These are phyloP conservation scores for Luehdorfia chinensis DNA, from an alignment of 1,140 invertebrate species.

Conservation along the genomic window DNA sequence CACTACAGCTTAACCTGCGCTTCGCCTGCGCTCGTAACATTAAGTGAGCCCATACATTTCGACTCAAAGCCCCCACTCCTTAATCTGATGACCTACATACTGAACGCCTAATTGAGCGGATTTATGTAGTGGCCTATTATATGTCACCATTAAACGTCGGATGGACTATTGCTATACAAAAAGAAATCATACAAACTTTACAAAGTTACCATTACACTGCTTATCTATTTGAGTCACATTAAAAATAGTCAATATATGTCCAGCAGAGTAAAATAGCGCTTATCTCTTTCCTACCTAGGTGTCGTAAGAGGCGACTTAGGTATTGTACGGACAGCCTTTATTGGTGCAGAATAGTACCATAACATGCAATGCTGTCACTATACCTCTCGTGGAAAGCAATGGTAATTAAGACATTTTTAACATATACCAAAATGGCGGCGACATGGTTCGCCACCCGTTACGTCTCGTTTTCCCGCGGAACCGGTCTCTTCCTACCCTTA, in stretches of 20 bases:
- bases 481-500: too few relatives aligned
- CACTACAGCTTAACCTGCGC: slow-evolving; percentile 4
- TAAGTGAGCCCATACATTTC: slow-evolving; percentile 45
- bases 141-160: slow-evolving; percentile 18
- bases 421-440: too few relatives aligned
- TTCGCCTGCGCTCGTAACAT: slow-evolving; percentile 45
- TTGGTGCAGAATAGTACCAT: too few relatives aligned
- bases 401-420: neutral
- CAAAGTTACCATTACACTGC: neutral
- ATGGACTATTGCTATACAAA: slow-evolving; percentile 26
- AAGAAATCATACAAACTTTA: neutral
- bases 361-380: too few relatives aligned
- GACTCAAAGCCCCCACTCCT: slow-evolving; percentile 25
- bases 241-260: neutral
- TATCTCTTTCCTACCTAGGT: too few relatives aligned
- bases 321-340: too few relatives aligned
- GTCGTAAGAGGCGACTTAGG: too few relatives aligned
- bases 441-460: too few relatives aligned
- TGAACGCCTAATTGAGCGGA: slow-evolving; percentile 38
- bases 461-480: too few relatives aligned
- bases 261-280: too few relatives aligned
- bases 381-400: too few relatives aligned
- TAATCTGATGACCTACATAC: slow-evolving; percentile 56
- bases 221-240: neutral
- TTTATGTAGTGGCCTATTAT: slow-evolving; percentile 24